These are phyloP conservation scores for Labeo rohita DNA, from an alignment of 2,113 vertebrate species.

Conservation along the genomic window DNA sequence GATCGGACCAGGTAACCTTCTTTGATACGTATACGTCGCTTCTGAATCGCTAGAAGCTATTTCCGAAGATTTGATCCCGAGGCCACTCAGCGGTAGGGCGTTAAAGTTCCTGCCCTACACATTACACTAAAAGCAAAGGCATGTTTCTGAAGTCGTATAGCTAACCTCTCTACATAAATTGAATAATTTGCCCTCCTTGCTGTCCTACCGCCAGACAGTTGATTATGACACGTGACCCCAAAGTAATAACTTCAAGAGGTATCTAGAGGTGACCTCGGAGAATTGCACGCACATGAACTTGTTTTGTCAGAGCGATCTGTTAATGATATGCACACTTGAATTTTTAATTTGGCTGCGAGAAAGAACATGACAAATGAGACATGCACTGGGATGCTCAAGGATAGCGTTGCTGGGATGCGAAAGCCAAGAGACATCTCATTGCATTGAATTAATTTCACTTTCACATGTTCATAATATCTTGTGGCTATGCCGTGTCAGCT, in stretches of 20 bases:
- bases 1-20: not conserved
- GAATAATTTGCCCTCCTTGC: conserved; percentile 69
- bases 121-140: conserved; percentile 81
- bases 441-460: conserved; percentile 62
- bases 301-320: conserved; percentile 65
- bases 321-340: conserved; percentile 67
- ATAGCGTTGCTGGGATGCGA: conserved; percentile 52
- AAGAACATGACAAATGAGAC: conserved; percentile 67
- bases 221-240: conserved; percentile 65
- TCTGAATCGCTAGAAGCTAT: conserved; percentile 27
- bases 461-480: conserved; percentile 55
- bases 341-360: conserved; percentile 63
- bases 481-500: conserved; percentile 58
- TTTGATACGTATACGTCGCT: not conserved
- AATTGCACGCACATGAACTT: conserved; percentile 62
- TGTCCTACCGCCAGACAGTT: conserved; percentile 69
- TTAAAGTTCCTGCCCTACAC: conserved; percentile 60
- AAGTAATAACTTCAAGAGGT: conserved; percentile 71
- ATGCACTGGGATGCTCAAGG: conserved; percentile 42
- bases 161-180: conserved; percentile 68
- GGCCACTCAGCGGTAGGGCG: conserved; percentile 37
- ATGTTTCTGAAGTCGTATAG: conserved; percentile 73
- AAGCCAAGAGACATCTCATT: conserved; percentile 60
- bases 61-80: conserved; percentile 58
- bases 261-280: conserved; percentile 74